phyloP scores from a whole-genome alignment of 2,797 vertebrate species.

The Siniperca undulata region DNA sequence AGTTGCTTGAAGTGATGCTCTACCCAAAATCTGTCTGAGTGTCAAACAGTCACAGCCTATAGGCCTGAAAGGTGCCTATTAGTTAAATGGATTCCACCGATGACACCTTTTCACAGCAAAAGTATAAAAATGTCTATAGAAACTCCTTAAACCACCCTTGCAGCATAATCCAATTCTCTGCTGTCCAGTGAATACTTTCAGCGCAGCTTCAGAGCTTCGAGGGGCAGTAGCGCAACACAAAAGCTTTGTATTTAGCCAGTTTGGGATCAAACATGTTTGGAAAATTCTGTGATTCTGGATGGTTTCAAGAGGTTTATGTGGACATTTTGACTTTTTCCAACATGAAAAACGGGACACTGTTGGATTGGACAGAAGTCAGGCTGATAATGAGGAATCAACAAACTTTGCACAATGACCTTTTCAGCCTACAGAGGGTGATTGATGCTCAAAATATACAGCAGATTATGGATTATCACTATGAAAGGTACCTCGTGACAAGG shows the following conservation, averaged over 20 bases:
- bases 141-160: not conserved
- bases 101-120: not conserved
- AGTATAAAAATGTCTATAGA: not conserved
- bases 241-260: not conserved
- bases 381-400: not conserved
- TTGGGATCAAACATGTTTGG: not conserved
- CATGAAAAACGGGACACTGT: not conserved
- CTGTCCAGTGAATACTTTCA: not conserved
- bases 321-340: not conserved
- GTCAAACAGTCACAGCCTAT: not conserved
- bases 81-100: not conserved
- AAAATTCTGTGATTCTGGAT: not conserved
- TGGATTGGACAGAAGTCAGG: not conserved
- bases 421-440: not conserved
- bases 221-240: not conserved
- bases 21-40: not conserved
- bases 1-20: not conserved
- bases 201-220: not conserved
- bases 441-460: not conserved
- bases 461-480: slow-evolving; percentile 11
- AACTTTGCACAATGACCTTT: not conserved
- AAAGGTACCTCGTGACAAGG: not conserved
- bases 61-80: not conserved
- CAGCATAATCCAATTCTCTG: not conserved
- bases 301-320: not conserved